Conservation (phyloP, 2,113 vertebrate genomes). For the Catharus bicknelli region DNA sequence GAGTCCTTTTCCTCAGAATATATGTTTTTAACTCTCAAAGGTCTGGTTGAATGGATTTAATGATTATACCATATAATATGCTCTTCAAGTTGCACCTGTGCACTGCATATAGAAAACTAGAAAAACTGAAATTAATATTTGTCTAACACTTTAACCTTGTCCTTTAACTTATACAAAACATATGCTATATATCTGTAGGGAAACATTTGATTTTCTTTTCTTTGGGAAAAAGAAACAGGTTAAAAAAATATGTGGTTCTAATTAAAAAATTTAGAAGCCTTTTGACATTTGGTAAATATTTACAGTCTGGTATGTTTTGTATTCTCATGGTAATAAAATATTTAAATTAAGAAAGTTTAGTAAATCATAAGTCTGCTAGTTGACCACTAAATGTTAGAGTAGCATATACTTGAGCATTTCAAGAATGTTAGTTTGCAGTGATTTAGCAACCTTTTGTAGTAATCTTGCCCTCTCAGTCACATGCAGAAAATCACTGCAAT, state of each 20-base stretch:
- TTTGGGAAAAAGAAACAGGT: background rate
- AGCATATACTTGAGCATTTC: background rate
- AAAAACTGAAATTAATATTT: constrained; percentile 83
- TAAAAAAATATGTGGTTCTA: constrained; percentile 34
- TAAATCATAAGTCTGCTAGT: background rate
- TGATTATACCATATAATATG: constrained; percentile 85
- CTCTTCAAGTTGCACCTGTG: constrained; percentile 83
- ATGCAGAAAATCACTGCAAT: background rate
- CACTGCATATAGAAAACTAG: constrained; percentile 80
- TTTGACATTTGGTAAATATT: constrained; percentile 21
- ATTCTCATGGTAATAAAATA: background rate
- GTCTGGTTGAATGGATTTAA: constrained; percentile 84
- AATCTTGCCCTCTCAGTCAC: background rate
- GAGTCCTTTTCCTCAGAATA: constrained; percentile 82
- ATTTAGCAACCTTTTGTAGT: background rate
- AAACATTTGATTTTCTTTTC: constrained; percentile 48
- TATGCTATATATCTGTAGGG: constrained; percentile 46
- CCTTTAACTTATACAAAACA: constrained; percentile 76
- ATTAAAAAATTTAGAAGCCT: constrained; percentile 33
- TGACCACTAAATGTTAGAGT: background rate
- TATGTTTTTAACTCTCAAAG: constrained; percentile 88
- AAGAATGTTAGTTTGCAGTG: background rate
- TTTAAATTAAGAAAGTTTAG: background rate
- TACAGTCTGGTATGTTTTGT: background rate
- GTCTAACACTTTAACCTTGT: constrained; percentile 83